phyloP scores from a whole-genome alignment of 1,140 invertebrate species.

The Gryon sp. region DNA sequence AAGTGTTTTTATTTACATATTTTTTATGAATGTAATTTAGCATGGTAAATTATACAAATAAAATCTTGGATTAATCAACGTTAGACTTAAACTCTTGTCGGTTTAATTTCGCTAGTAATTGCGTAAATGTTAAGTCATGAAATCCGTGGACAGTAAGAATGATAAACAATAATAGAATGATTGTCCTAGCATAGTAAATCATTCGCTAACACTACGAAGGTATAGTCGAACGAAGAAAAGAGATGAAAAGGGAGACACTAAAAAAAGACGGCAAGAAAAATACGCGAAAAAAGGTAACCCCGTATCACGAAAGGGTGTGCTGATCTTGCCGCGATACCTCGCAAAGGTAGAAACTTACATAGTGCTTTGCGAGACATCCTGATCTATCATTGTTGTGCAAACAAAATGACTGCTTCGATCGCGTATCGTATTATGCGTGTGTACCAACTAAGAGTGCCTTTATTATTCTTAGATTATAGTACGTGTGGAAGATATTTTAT shows the following conservation, averaged over 20 bases:
- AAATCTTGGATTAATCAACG: too few species aligned
- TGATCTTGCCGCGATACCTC: slow-evolving; percentile 7
- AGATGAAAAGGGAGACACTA: neutral
- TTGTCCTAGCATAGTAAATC: slow-evolving; percentile 26
- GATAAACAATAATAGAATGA: slow-evolving; percentile 24
- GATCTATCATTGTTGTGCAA: slow-evolving; percentile 53
- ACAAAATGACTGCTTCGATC: slow-evolving; percentile 50
- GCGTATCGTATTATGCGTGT: slow-evolving; percentile 22
- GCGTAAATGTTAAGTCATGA: too few species aligned
- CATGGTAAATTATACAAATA: too few species aligned
- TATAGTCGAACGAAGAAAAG: neutral
- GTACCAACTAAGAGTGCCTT: neutral
- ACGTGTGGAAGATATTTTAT: too few species aligned
- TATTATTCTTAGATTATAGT: slow-evolving; percentile 26
- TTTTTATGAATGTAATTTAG: too few species aligned
- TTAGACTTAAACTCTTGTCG: too few species aligned
- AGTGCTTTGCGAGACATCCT: slow-evolving; percentile 12
- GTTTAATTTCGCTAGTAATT: too few species aligned
- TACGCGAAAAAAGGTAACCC: too few species aligned
- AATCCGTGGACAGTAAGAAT: too few species aligned
- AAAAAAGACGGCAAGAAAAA: slow-evolving; percentile 11
- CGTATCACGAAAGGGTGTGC: slow-evolving; percentile 45
- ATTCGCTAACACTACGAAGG: slow-evolving; percentile 3
- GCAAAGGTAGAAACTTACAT: slow-evolving; percentile 9
- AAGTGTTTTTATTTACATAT: too few species aligned